Evolutionary conservation across 2,113 vertebrate genomes (phyloP).

Genomic region (Nannobrachium achirus): DNA sequence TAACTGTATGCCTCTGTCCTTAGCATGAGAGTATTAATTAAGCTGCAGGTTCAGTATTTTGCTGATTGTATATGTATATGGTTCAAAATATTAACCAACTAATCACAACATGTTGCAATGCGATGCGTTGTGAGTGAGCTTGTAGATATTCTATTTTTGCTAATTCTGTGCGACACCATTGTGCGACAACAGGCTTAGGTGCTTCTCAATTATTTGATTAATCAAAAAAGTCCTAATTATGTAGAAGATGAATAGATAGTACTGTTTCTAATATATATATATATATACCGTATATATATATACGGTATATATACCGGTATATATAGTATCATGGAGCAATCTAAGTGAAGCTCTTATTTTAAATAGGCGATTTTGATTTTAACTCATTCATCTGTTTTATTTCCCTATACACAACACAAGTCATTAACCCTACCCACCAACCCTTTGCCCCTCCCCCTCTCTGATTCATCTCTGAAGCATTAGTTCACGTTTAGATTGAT

Average conservation of each 20-base stretch:
- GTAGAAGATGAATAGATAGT: too few species aligned
- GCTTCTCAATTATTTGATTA: not conserved
- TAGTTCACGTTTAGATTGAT: slow-evolving; percentile 72
- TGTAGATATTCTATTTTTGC: too few species aligned
- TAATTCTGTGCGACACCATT: too few species aligned
- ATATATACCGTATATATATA: too few species aligned
- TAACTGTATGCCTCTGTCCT: slow-evolving; percentile 6
- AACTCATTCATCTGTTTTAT: slow-evolving; percentile 47
- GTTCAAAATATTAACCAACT: too few species aligned
- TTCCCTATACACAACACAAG: slow-evolving; percentile 34
- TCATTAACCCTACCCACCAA: slow-evolving; percentile 11
- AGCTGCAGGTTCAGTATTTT: slow-evolving; percentile 31
- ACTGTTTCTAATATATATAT: too few species aligned
- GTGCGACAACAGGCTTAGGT: too few species aligned
- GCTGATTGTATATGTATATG: slow-evolving; percentile 25
- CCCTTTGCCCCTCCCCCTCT: slow-evolving; percentile 12
- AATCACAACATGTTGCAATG: too few species aligned
- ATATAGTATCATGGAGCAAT: slow-evolving; percentile 23
- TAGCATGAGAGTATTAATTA: slow-evolving; percentile 32
- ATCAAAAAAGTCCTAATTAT: too few species aligned
- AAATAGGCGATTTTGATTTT: too few species aligned
- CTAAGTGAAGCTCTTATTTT: slow-evolving; percentile 26
- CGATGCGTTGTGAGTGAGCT: too few species aligned
- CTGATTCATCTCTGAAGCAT: slow-evolving; percentile 58
- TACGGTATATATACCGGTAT: too few species aligned